Percentiles rank a stretch among this genome's conserved stretches.
These are phyloP conservation scores for Allophyes oxyacanthae DNA, from an alignment of 2,888 invertebrate genomes.

Conservation along the genomic window DNA sequence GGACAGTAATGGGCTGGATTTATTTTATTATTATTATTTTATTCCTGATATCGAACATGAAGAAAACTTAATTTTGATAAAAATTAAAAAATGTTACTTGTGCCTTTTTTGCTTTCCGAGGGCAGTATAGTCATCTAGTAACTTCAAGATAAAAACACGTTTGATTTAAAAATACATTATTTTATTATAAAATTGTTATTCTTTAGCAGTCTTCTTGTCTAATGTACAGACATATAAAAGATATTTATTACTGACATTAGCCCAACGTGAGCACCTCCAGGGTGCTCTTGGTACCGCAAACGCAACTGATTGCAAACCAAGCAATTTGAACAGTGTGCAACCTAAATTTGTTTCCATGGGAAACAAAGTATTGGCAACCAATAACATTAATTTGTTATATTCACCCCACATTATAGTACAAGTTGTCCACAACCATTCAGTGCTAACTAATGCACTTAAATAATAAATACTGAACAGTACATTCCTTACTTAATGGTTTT, in stretches of 20 bases:
- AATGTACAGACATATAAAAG: slow-evolving; percentile 33
- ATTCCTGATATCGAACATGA: too few relatives aligned
- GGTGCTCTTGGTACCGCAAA: background rate
- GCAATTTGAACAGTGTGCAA: slow-evolving; percentile 15
- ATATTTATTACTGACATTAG: slow-evolving; percentile 17
- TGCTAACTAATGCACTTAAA: background rate
- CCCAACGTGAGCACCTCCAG: slow-evolving; percentile 2
- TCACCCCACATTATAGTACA: background rate
- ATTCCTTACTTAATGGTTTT: background rate
- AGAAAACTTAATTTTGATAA: too few relatives aligned
- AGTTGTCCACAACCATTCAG: slow-evolving; percentile 1
- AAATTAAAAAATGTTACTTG: too few relatives aligned
- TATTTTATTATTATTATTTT: too few relatives aligned
- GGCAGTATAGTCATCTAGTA: too few relatives aligned
- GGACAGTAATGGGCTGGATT: too few relatives aligned
- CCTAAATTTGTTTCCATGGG: slow-evolving; percentile 28
- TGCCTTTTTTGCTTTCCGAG: too few relatives aligned
- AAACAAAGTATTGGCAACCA: slow-evolving; percentile 21
- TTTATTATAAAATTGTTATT: slow-evolving; percentile 60
- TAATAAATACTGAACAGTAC: background rate
- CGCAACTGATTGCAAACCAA: slow-evolving; percentile 9
- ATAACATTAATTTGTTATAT: slow-evolving; percentile 10
- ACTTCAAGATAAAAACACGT: slow-evolving; percentile 16
- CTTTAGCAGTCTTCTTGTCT: slow-evolving; percentile 63
- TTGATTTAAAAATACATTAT: slow-evolving; percentile 48